A percentile compares a stretch with the other conserved stretches of the same genome.
phyloP scores from a whole-genome alignment of 2,888 invertebrate genomes.

The Myopa tessellatipennis region DNA sequence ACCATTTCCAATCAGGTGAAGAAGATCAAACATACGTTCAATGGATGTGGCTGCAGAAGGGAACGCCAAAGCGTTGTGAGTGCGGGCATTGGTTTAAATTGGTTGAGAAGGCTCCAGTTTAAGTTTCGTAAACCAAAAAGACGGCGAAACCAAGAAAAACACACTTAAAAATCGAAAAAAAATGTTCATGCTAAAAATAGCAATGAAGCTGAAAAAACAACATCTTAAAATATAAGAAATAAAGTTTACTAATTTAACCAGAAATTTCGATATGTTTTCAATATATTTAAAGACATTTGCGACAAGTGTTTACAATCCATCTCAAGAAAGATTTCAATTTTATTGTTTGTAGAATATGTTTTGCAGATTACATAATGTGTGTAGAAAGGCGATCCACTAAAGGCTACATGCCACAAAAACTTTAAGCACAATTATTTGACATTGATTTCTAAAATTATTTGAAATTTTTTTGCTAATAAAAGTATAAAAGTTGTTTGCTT shows the following conservation, averaged over 20 bases:
- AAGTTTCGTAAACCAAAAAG: slow-evolving; percentile 64
- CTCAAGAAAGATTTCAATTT: too few species aligned
- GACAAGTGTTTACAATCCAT: too few species aligned
- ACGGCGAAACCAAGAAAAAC: slow-evolving; percentile 12
- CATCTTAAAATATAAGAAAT: slow-evolving; percentile 31
- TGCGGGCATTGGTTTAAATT: slow-evolving; percentile 98
- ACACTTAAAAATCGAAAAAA: not conserved
- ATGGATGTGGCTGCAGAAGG: slow-evolving; percentile 96
- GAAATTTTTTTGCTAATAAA: not conserved
- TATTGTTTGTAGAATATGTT: too few species aligned
- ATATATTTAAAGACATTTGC: not conserved
- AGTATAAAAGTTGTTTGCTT: not conserved
- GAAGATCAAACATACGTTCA: slow-evolving; percentile 89
- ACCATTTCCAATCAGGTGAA: slow-evolving; percentile 72
- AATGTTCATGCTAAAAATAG: not conserved
- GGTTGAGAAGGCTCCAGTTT: slow-evolving; percentile 79
- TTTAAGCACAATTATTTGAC: too few species aligned
- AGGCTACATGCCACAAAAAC: too few species aligned
- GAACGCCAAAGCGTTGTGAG: slow-evolving; percentile 89
- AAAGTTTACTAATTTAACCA: slow-evolving; percentile 35
- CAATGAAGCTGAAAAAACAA: slow-evolving; percentile 25
- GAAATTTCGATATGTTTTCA: slow-evolving; percentile 13
- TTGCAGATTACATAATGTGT: too few species aligned
- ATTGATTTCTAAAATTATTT: not conserved
- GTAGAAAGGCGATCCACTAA: too few species aligned